A percentile compares a stretch with the other conserved stretches of the same genome.
These are phyloP conservation scores for Coenobita brevimanus DNA, from an alignment of 1,140 invertebrate species.

Conservation along the genomic window DNA sequence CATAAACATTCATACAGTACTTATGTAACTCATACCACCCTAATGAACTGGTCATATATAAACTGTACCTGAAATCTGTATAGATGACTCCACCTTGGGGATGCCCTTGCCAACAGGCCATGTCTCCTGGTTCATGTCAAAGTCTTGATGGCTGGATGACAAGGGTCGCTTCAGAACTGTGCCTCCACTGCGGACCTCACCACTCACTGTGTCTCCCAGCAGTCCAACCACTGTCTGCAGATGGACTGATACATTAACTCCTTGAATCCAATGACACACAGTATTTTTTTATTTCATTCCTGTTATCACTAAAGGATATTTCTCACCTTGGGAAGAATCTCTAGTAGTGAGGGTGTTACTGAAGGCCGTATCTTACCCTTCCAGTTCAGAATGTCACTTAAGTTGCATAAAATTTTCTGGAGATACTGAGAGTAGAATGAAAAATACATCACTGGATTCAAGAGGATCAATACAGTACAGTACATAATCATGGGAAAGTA, in stretches of 20 bases:
- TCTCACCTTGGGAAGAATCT: too few species aligned
- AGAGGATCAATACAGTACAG: too few species aligned
- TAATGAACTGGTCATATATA: too few species aligned
- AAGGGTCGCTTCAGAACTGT: constrained; percentile 75
- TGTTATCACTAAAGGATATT: not conserved
- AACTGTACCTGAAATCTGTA: constrained; percentile 59
- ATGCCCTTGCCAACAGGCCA: constrained; percentile 88
- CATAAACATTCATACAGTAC: too few species aligned
- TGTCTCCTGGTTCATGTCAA: constrained; percentile 81
- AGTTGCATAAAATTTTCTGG: too few species aligned
- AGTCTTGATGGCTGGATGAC: constrained; percentile 83
- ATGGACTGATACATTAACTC: not conserved
- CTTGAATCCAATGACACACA: not conserved
- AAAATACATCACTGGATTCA: too few species aligned
- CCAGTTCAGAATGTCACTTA: too few species aligned
- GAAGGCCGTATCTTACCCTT: too few species aligned
- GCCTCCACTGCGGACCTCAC: constrained; percentile 73
- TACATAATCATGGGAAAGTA: too few species aligned
- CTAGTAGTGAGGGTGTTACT: too few species aligned
- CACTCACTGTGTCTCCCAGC: constrained; percentile 62
- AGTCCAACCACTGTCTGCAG: constrained; percentile 70
- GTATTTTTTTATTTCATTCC: not conserved
- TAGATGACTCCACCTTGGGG: constrained; percentile 83
- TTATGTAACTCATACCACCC: too few species aligned
- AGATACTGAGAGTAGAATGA: too few species aligned